A percentile compares a stretch with the other conserved stretches of the same genome.
Evolutionary conservation across 2,113 vertebrate species (phyloP).

Genomic region (Cryptomyrus ogoouensis): DNA sequence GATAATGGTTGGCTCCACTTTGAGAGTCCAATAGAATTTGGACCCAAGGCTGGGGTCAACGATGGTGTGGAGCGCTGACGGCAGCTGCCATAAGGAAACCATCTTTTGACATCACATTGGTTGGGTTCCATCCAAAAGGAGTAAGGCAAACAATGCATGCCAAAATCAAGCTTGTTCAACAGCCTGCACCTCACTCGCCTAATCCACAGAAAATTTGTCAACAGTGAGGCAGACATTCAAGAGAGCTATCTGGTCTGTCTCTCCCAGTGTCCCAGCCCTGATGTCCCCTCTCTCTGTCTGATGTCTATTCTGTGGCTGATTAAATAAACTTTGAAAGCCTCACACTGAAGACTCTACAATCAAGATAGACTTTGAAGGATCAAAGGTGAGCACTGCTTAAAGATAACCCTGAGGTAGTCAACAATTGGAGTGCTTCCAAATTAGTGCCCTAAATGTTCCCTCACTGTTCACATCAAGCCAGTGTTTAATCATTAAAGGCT

Average conservation of each 20-base stretch:
- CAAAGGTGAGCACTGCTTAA: conserved; percentile 19
- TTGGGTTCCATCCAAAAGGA: background rate
- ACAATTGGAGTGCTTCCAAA: conserved; percentile 5
- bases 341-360: conserved; percentile 20
- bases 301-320: background rate
- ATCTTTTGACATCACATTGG: background rate
- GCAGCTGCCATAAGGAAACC: background rate
- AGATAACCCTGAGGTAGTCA: background rate
- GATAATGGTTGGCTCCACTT: background rate
- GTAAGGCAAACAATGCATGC: background rate
- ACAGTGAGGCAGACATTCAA: background rate
- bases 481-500: conserved; percentile 15
- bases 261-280: background rate
- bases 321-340: conserved; percentile 10
- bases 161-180: background rate
- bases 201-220: background rate
- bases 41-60: background rate
- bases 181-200: background rate
- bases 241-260: background rate
- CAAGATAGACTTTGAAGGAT: conserved; percentile 24
- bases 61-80: background rate
- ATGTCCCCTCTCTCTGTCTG: background rate
- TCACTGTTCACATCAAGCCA: background rate
- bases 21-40: background rate
- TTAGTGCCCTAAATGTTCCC: conserved; percentile 14